Conservation (phyloP, 1,140 invertebrate genomes). For the Drosophila ficusphila region DNA sequence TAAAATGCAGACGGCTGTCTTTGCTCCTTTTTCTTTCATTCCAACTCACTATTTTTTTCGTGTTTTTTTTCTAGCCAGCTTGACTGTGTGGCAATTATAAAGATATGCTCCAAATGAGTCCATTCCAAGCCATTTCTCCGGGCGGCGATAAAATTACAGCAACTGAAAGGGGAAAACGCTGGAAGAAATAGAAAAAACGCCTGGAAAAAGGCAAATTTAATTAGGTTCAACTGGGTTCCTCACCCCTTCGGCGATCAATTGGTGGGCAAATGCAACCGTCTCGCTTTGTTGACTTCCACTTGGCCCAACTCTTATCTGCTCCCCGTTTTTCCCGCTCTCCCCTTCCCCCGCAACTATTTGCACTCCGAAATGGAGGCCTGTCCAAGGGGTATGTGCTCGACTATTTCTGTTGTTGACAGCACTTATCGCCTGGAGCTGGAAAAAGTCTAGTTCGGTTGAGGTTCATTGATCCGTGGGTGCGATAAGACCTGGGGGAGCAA, state of each 20-base stretch:
- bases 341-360: conserved; percentile 23
- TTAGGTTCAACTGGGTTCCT: conserved; percentile 66
- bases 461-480: conserved; percentile 70
- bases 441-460: conserved; percentile 49
- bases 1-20: conserved; percentile 76
- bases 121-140: conserved; percentile 43
- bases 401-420: conserved; percentile 50
- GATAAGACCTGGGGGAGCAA: conserved; percentile 42
- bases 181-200: conserved; percentile 1
- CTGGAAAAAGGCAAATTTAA: conserved; percentile 55
- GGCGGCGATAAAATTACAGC: conserved; percentile 48
- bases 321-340: not conserved
- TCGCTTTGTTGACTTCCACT: conserved; percentile 53
- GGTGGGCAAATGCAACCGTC: conserved; percentile 58
- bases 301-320: conserved; percentile 40
- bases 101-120: conserved; percentile 73
- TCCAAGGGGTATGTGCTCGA: conserved; percentile 2
- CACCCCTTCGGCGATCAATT: conserved; percentile 55
- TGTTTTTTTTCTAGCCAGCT: conserved; percentile 3
- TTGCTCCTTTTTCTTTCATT: conserved; percentile 38
- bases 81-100: conserved; percentile 68
- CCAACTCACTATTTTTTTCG: conserved; percentile 21
- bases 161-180: conserved; percentile 9
- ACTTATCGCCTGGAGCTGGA: conserved; percentile 38
- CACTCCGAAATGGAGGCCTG: conserved; percentile 45